Base-by-base conservation (phyloP, 2,113 vertebrate genomes). In the Epinephelus cyanopodus region DNA sequence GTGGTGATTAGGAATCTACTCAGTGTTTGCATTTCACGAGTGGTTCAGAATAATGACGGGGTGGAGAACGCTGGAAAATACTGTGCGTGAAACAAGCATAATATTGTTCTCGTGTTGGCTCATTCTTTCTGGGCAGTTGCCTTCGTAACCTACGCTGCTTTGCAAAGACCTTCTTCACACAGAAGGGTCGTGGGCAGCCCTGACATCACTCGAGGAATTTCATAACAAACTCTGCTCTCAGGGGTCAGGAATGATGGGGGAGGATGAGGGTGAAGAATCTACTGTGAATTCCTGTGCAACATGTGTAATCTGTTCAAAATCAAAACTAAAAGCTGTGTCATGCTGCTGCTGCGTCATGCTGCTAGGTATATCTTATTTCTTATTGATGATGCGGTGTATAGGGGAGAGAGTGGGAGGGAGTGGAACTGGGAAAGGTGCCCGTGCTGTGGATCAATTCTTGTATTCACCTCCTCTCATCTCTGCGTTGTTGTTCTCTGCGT, bases 161-260 rank as follows among this genome's bases (percentile, higher is more conserved):
- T 65, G 85, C 78, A 89, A 87, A 92, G 85, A 86, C 77, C 81
- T 70, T 89, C 87, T 85, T 84, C 85, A 84, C 85, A 90, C 78
- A 80, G 81, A 94, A 92, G 93, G 91, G 91, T 94, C 79, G 91
- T 90, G 17, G 85, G 90, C 87, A 82, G 87, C 53, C 70, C 71
- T 91, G 86, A 93, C 90, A 91, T 93, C 90, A 93, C 84, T 81
- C 37, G 13, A 53, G 88, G 90, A 94, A 91, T 92, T 90, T 92
- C 91, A 92, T 83, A 92, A 94, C 90, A 93, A 91, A 90, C 88
- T 69, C 81, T 79, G 77, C 66, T 90, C 79, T 92, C 88, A 83
- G 76, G 60, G 68, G 74, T 83, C 73, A 84, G 89, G 93, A 94
- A 92, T 90, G 86, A 73, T 78, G 89, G 86, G 85, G 93, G 92